Conservation (phyloP, 2,888 invertebrate genomes). For the Loripinus fragilis region DNA sequence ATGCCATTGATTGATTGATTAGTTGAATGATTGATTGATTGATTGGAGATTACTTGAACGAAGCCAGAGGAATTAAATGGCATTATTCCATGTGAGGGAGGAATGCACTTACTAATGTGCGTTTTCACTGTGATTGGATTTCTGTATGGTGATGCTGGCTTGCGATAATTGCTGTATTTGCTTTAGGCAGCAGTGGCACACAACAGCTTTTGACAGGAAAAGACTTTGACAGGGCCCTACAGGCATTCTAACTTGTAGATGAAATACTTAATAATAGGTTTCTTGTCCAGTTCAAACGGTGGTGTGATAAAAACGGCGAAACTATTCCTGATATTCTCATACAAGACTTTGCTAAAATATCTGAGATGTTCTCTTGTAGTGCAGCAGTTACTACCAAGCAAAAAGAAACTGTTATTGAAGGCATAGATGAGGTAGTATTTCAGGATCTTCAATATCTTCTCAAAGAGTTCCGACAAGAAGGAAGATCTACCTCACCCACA, state of each 20-base stretch:
- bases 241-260: slow-evolving; percentile 19
- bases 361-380: background rate
- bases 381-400: background rate
- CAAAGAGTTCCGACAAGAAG: slow-evolving; percentile 18
- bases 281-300: slow-evolving; percentile 4
- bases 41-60: slow-evolving; percentile 17
- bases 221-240: slow-evolving; percentile 19
- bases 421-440: background rate
- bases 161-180: slow-evolving; percentile 5
- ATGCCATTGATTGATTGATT: too few species aligned
- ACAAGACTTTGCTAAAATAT: background rate
- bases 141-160: slow-evolving; percentile 24
- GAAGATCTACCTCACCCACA: background rate
- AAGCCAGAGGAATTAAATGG: background rate
- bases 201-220: slow-evolving; percentile 14
- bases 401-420: background rate
- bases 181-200: slow-evolving; percentile 12
- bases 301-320: slow-evolving; percentile 6
- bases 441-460: background rate
- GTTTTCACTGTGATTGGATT: slow-evolving; percentile 20
- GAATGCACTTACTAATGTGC: slow-evolving; percentile 23
- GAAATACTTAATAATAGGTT: slow-evolving; percentile 5
- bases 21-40: too few species aligned
- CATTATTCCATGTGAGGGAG: slow-evolving; percentile 14
- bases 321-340: background rate